A percentile compares a stretch with the other conserved stretches of the same genome.
These are phyloP conservation scores for Nomia melanderi DNA, from an alignment of 1,140 invertebrate genomes.

Conservation along the genomic window DNA sequence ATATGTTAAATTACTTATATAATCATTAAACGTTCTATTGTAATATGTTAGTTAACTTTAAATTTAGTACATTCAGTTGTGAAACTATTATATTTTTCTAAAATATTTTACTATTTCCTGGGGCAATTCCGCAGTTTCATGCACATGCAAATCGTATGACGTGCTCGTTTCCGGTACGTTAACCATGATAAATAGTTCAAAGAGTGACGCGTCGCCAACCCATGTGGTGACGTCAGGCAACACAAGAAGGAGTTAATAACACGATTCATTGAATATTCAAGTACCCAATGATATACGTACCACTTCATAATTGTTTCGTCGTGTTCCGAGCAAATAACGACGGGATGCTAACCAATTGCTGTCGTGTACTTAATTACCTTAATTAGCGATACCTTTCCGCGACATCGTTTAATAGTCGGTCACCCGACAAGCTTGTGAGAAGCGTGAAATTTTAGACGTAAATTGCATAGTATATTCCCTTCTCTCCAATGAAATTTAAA, in stretches of 20 bases:
- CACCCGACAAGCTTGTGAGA: not conserved
- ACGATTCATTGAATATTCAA: slow-evolving; percentile 70
- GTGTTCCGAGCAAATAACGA: slow-evolving; percentile 43
- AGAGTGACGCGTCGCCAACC: slow-evolving; percentile 52
- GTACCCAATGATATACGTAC: slow-evolving; percentile 46
- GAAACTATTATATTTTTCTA: not conserved
- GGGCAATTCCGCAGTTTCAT: not conserved
- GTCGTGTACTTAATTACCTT: slow-evolving; percentile 21
- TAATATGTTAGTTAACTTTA: not conserved
- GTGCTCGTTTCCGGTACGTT: slow-evolving; percentile 4
- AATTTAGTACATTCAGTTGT: not conserved
- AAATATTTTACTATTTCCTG: not conserved
- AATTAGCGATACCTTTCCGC: slow-evolving; percentile 23
- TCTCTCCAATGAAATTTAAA: no score
- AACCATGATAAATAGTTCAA: slow-evolving; percentile 55
- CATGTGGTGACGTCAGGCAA: slow-evolving; percentile 48
- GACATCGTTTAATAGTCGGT: slow-evolving; percentile 10
- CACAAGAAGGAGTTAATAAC: slow-evolving; percentile 65
- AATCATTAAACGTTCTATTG: no score
- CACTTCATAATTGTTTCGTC: slow-evolving; percentile 61
- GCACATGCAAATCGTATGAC: slow-evolving; percentile 5
- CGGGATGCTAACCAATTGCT: slow-evolving; percentile 18
- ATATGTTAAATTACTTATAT: no score
- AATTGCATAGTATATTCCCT: not conserved
- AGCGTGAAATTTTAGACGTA: not conserved